Conservation (phyloP, 2,113 vertebrate species). For the Pavo muticus region DNA sequence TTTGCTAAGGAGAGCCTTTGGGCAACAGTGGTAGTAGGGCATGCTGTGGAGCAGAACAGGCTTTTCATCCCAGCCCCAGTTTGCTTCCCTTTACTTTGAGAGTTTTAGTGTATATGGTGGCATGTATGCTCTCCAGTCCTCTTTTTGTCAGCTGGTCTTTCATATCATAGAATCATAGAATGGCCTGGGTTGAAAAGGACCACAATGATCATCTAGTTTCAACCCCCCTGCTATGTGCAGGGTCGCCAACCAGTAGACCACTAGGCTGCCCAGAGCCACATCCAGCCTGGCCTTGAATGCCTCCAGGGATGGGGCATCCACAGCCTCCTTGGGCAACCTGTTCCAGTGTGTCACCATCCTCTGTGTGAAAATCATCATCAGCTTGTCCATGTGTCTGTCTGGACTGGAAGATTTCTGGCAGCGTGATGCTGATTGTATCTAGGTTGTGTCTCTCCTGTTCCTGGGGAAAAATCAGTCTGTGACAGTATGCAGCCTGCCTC, state of each 20-base stretch:
- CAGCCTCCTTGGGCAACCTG: rapidly evolving
- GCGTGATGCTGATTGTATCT: background rate
- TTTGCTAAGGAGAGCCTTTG: rapidly evolving
- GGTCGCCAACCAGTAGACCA: too few species aligned
- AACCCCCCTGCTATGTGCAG: too few species aligned
- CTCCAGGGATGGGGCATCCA: too few species aligned
- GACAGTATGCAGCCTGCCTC: background rate
- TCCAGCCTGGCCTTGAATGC: too few species aligned
- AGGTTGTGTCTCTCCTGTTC: too few species aligned
- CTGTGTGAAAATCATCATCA: background rate
- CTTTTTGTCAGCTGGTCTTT: background rate
- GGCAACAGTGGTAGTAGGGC: background rate
- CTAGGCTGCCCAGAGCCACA: too few species aligned
- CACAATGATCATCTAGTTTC: too few species aligned
- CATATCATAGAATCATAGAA: too few species aligned
- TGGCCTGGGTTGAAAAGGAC: too few species aligned
- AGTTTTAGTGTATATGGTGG: rapidly evolving
- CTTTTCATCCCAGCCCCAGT: rapidly evolving
- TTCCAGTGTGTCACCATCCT: too few species aligned
- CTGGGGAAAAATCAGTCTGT: background rate
- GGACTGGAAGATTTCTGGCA: rapidly evolving
- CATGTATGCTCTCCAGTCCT: rapidly evolving
- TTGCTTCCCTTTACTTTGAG: background rate
- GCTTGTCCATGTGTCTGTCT: background rate
- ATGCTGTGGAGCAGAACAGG: rapidly evolving